These are phyloP conservation scores for Tuta absoluta DNA, from an alignment of 2,888 invertebrate species.

Conservation along the genomic window DNA sequence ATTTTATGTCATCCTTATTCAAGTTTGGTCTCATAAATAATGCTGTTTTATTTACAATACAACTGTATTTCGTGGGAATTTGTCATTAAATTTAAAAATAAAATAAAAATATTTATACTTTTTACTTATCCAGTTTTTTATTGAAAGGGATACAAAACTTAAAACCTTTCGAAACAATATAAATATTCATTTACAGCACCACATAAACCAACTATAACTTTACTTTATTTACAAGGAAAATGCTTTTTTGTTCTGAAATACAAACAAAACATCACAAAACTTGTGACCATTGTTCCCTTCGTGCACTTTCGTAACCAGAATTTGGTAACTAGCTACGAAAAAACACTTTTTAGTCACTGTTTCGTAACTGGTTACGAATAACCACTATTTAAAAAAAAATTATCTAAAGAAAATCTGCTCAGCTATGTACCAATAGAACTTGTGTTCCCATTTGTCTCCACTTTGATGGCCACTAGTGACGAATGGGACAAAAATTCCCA, in stretches of 20 bases:
- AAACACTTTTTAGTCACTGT: no score
- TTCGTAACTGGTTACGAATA: no score
- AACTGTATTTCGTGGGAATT: neutral
- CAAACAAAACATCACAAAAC: neutral
- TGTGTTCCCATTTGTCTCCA: no score
- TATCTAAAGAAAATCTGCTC: no score
- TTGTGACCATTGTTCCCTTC: no score
- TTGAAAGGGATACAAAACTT: constrained; percentile 10
- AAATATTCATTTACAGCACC: constrained; percentile 45
- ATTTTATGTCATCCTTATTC: neutral
- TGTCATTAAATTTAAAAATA: neutral
- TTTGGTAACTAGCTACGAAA: no score
- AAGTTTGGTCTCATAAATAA: neutral
- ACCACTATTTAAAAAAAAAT: no score
- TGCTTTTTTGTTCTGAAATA: neutral
- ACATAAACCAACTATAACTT: constrained; percentile 9
- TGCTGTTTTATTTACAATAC: neutral
- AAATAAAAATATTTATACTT: constrained; percentile 19
- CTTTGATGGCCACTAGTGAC: no score
- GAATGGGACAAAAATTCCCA: no score
- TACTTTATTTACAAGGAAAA: constrained; percentile 1
- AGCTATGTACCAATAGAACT: no score
- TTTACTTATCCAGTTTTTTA: neutral
- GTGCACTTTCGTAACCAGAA: no score
- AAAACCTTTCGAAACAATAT: constrained; percentile 16